These are phyloP conservation scores for Melanotaenia parkinsoni DNA, from an alignment of 2,797 vertebrate species.

Conservation along the genomic window DNA sequence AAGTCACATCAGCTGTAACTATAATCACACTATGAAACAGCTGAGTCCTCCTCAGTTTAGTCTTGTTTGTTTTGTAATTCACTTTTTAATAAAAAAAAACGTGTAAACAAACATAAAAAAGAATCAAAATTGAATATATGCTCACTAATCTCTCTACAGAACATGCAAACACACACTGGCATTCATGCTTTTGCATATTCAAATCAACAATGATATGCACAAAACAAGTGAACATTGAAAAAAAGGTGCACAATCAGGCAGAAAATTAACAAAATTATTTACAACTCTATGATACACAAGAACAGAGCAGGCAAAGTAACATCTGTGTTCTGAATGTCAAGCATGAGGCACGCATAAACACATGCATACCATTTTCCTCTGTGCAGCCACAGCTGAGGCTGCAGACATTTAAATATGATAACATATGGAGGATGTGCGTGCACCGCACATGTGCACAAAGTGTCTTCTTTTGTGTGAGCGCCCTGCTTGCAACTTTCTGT, in stretches of 20 bases:
- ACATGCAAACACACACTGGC: neutral
- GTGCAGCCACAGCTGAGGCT: slow-evolving; percentile 56
- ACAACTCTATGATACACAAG: slow-evolving; percentile 1
- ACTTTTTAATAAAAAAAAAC: neutral
- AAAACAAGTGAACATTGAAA: neutral
- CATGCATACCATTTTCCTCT: slow-evolving; percentile 40
- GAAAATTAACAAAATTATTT: slow-evolving; percentile 1
- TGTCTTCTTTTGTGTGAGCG: slow-evolving; percentile 20
- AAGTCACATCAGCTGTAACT: slow-evolving; percentile 1
- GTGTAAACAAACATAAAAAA: neutral
- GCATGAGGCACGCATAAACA: slow-evolving; percentile 15
- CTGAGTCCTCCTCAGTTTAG: neutral
- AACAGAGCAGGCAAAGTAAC: slow-evolving; percentile 19
- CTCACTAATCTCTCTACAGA: neutral
- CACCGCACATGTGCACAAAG: slow-evolving; percentile 7
- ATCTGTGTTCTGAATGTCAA: slow-evolving; percentile 33
- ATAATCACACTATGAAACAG: neutral
- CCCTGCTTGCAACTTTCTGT: slow-evolving; percentile 32
- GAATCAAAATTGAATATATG: neutral
- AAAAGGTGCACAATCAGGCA: neutral
- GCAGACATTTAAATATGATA: slow-evolving; percentile 57
- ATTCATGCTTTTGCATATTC: neutral
- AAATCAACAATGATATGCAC: neutral
- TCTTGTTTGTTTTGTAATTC: neutral
- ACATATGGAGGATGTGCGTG: slow-evolving; percentile 65